Conservation (phyloP, 1,140 invertebrate genomes). For the Bombus superbus region DNA sequence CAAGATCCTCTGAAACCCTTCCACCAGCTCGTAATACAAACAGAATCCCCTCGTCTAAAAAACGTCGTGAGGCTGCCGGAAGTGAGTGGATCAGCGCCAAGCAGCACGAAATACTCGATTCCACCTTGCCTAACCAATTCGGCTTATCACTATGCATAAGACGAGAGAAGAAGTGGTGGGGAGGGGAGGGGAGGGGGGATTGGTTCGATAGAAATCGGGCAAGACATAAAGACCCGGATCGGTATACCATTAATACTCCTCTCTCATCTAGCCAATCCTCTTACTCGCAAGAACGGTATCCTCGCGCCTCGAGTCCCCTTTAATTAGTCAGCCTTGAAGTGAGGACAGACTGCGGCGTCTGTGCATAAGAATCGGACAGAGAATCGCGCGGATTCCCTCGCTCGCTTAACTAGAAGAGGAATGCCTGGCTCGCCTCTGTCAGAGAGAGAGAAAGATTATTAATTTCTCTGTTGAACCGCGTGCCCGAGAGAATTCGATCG, state of each 20-base stretch:
- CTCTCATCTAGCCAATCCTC: background rate
- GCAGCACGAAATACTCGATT: background rate
- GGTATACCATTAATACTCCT: slow-evolving; percentile 60
- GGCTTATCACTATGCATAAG: slow-evolving; percentile 37
- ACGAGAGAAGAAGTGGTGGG: background rate
- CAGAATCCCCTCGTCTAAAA: background rate
- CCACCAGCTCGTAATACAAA: background rate
- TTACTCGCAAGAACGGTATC: slow-evolving; percentile 33
- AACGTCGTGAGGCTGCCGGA: background rate
- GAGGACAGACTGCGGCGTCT: slow-evolving; percentile 41
- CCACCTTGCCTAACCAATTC: background rate
- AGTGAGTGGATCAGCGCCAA: background rate
- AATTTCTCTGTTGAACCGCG: slow-evolving; percentile 74
- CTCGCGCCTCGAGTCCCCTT: slow-evolving; percentile 63
- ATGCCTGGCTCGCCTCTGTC: slow-evolving; percentile 43
- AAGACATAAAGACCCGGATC: slow-evolving; percentile 45
- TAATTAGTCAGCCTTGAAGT: slow-evolving; percentile 66
- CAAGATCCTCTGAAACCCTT: no score
- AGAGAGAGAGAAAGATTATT: slow-evolving; percentile 69
- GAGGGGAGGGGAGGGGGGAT: background rate
- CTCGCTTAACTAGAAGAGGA: slow-evolving; percentile 59
- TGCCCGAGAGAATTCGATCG: slow-evolving; percentile 73
- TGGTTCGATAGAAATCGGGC: slow-evolving; percentile 23
- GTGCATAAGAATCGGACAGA: slow-evolving; percentile 65
- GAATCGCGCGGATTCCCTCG: slow-evolving; percentile 64